Conservation (phyloP, 23 tunicate species). For the Styela plicata region DNA sequence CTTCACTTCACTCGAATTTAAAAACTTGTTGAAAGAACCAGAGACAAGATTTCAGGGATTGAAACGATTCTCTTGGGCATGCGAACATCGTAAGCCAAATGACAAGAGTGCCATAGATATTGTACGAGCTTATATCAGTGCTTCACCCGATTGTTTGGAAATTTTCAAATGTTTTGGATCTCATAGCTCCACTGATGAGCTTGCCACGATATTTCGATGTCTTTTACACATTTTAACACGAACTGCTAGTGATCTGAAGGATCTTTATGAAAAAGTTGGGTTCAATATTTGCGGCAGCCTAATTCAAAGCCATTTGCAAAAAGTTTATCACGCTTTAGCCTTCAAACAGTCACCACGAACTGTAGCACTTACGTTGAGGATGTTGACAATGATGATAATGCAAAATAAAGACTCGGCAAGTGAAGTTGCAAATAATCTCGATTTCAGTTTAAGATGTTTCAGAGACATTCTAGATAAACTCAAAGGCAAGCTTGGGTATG, state of each 20-base stretch:
- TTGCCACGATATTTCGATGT: slow-evolving; percentile 22
- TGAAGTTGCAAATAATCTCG: slow-evolving; percentile 41
- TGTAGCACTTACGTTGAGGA: slow-evolving; percentile 21
- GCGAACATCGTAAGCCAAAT: slow-evolving; percentile 14
- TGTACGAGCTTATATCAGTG: slow-evolving; percentile 37
- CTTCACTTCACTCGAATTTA: slow-evolving; percentile 27
- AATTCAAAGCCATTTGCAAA: slow-evolving; percentile 34
- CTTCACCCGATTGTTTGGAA: slow-evolving; percentile 46
- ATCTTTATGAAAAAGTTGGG: slow-evolving; percentile 34
- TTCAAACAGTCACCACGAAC: slow-evolving; percentile 29
- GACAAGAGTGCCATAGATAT: slow-evolving; percentile 24
- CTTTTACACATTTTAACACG: slow-evolving; percentile 27
- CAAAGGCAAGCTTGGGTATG: slow-evolving; percentile 19
- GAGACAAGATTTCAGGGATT: slow-evolving; percentile 25
- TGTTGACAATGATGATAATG: slow-evolving; percentile 51
- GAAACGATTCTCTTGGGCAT: slow-evolving; percentile 23
- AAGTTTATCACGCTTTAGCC: slow-evolving; percentile 41
- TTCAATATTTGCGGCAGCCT: slow-evolving; percentile 22
- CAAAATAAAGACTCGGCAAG: slow-evolving; percentile 48
- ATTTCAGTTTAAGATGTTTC: slow-evolving; percentile 38
- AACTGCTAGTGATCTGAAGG: slow-evolving; percentile 38
- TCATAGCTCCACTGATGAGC: slow-evolving; percentile 21
- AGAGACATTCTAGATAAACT: slow-evolving; percentile 21
- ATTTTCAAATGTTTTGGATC: slow-evolving; percentile 32
- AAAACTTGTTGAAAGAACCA: slow-evolving; percentile 10